Conservation (phyloP, 2,797 vertebrate genomes). For the Holocentrus rufus region DNA sequence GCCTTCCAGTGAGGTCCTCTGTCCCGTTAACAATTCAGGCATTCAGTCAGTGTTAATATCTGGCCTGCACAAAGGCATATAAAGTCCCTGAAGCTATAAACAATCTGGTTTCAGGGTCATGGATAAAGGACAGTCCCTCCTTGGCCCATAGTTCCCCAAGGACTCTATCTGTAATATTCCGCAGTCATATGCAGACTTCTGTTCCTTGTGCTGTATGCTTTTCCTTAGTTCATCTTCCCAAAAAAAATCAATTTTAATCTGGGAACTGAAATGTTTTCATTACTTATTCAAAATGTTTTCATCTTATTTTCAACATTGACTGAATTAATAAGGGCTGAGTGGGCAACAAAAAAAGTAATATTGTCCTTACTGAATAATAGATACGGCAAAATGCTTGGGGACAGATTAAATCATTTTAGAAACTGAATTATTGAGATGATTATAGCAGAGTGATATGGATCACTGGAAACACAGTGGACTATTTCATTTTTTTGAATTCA, state of each 20-base stretch:
- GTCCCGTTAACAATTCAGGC: conserved; percentile 30
- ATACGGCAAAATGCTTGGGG: conserved; percentile 54
- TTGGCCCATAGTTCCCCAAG: neutral
- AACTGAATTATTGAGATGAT: conserved; percentile 61
- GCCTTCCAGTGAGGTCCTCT: conserved; percentile 21
- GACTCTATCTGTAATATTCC: conserved; percentile 6
- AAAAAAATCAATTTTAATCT: conserved; percentile 57
- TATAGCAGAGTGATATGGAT: conserved; percentile 37
- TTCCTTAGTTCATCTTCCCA: conserved; percentile 11
- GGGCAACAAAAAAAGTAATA: conserved; percentile 42
- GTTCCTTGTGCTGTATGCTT: neutral
- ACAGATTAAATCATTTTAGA: conserved; percentile 60
- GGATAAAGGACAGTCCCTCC: conserved; percentile 35
- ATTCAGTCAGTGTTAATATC: conserved; percentile 27
- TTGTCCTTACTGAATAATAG: conserved; percentile 62
- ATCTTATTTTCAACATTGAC: conserved; percentile 60
- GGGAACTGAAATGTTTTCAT: conserved; percentile 58
- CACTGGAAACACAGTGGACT: neutral
- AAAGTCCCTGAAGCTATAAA: conserved; percentile 41
- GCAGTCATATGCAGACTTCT: conserved; percentile 32
- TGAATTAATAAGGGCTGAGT: conserved; percentile 58
- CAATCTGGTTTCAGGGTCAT: conserved; percentile 23
- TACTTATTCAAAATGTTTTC: conserved; percentile 62
- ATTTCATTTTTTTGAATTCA: neutral
- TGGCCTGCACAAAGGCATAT: conserved; percentile 11